Base-by-base conservation (phyloP, 2,888 invertebrate species). In the Chrysina gloriosa region DNA sequence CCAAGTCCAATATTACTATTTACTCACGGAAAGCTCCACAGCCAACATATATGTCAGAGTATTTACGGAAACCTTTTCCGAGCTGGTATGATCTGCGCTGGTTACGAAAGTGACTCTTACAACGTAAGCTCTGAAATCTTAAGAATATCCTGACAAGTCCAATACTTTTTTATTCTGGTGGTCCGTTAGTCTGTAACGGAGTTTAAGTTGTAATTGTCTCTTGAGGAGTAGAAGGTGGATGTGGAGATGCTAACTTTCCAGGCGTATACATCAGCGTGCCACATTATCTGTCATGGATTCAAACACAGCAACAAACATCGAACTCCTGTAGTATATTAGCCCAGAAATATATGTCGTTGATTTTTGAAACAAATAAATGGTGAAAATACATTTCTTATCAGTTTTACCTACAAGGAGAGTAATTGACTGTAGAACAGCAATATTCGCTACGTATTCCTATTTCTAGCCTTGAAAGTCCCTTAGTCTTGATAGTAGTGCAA, bases 161-260 rank as follows among this genome's bases (percentile, higher is more conserved):
- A 34, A 2, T 34, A 34, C 31, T 29, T 29, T 6, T 19, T 48
- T n/a, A 27, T 71, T 79, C 79, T 19, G 80, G 80, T 5, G 78
- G 80, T 7, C 79, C 80, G 11, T 63, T 80, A n/a, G 75, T 76
- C 0, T 75, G 78, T 6, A 69, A 78, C 63, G 76, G 74, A 6
- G 73, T 74, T 67, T 64, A 79, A 36, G 74, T 76, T 0, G 80
- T 80, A 21, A 65, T 80, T 31, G 79, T 79, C 2, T 80, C 80
- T 2, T 79, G 79, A 71, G 80, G 80, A 48, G 6, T 29, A 5
- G 67, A 65, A 21, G 72, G 73, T 48, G 65, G 65, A 4, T 72
- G 72, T 36, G 73, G 65, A 2, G 3, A 11, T 1, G 58, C 45
- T 9, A 45, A 48, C 1, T 63, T 63, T 34, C 71, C 73, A 19